phyloP scores from a whole-genome alignment of 2,113 vertebrate genomes.

The Regulus satrapa region DNA sequence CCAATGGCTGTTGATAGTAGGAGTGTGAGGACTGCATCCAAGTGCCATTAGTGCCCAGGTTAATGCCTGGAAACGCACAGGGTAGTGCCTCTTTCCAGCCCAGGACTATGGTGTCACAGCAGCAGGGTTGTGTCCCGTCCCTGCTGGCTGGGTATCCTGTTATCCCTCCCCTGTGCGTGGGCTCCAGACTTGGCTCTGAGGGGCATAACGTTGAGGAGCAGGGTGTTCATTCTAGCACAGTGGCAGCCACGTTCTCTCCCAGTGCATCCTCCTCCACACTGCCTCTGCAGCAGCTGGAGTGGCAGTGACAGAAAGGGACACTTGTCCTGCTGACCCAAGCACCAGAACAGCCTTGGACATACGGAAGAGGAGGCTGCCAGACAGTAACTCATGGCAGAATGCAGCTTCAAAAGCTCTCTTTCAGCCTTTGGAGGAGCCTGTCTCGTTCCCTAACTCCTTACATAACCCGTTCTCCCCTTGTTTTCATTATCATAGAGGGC shows the following conservation, averaged over 20 bases:
- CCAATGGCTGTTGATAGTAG: rapidly evolving
- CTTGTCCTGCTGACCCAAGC: background rate
- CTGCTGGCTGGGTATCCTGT: background rate
- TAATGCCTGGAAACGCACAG: background rate
- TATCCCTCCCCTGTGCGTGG: rapidly evolving
- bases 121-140: too few species aligned
- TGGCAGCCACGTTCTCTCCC: background rate
- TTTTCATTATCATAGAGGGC: background rate
- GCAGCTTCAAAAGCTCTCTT: background rate
- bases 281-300: background rate
- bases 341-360: background rate
- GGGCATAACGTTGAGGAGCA: rapidly evolving
- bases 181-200: background rate
- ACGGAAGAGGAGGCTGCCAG: background rate
- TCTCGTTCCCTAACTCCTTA: background rate
- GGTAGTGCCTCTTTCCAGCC: background rate
- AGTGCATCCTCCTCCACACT: background rate
- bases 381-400: background rate
- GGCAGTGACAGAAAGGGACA: background rate
- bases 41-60: background rate
- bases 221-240: background rate
- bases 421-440: background rate
- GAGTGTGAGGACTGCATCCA: background rate
- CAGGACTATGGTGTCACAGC: background rate
- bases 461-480: background rate